phyloP scores from a whole-genome alignment of 2,888 invertebrate genomes.

The Zygaena filipendulae region DNA sequence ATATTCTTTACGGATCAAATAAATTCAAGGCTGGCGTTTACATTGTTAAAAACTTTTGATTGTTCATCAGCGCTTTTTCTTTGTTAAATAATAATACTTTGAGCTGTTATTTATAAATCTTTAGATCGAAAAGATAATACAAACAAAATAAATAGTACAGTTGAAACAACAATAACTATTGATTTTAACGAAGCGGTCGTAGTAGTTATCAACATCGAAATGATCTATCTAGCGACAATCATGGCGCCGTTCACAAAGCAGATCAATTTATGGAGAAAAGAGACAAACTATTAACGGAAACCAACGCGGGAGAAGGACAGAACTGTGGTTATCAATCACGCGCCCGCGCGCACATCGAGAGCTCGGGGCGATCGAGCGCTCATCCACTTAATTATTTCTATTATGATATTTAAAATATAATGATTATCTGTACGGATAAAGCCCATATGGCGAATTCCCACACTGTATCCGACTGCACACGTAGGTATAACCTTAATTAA shows the following conservation, averaged over 20 bases:
- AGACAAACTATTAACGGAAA: conserved; percentile 23
- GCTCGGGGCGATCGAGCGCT: conserved; percentile 55
- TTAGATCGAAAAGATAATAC: no score
- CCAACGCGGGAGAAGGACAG: conserved; percentile 26
- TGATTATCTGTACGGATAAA: conserved; percentile 40
- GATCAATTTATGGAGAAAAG: conserved; percentile 55
- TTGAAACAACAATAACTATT: conserved; percentile 41
- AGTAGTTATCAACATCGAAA: no score
- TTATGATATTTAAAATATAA: conserved; percentile 64
- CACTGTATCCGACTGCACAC: conserved; percentile 30
- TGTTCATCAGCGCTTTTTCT: no score
- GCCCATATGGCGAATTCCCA: conserved; percentile 50
- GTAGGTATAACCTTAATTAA: conserved; percentile 33
- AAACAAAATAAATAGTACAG: no score
- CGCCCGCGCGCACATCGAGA: conserved; percentile 52
- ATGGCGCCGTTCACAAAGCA: conserved; percentile 55
- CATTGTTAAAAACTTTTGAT: no score
- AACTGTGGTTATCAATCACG: conserved; percentile 57
- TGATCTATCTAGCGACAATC: conserved; percentile 54
- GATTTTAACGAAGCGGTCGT: conserved; percentile 44
- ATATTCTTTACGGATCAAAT: no score
- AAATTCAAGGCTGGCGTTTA: no score
- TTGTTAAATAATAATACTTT: no score
- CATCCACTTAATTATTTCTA: conserved; percentile 63
- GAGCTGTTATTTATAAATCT: no score